Evolutionary conservation across 2,113 vertebrate species (phyloP).

Genomic region (Phodopus roborovskii): DNA sequence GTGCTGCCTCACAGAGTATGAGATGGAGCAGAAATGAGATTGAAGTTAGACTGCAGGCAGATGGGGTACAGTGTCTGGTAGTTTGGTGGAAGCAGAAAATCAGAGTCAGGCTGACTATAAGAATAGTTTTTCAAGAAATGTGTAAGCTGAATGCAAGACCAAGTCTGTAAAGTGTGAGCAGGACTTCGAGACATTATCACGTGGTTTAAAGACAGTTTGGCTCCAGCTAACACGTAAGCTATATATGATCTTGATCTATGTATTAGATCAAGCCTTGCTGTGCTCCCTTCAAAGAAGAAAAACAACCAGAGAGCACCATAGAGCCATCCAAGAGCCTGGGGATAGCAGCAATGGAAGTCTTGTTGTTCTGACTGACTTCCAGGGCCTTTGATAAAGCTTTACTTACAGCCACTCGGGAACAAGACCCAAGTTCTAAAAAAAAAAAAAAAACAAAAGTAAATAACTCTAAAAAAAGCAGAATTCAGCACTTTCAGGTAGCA

Average conservation of each 20-base stretch:
- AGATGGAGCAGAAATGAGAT: background rate
- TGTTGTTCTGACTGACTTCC: background rate
- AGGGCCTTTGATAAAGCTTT: background rate
- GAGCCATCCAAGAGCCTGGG: background rate
- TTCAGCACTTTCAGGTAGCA: background rate
- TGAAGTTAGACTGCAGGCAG: too few species aligned
- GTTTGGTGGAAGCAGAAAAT: background rate
- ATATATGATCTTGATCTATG: background rate
- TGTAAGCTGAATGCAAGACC: background rate
- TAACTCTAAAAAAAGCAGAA: conserved; percentile 20
- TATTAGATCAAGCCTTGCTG: background rate
- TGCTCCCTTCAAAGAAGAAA: background rate
- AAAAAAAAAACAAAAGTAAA: conserved; percentile 5
- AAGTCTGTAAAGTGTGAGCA: background rate
- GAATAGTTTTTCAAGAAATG: background rate
- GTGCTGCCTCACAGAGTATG: background rate
- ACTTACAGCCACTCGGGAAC: background rate
- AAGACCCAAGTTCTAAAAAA: conserved; percentile 8
- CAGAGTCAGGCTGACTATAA: background rate
- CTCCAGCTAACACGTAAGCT: background rate
- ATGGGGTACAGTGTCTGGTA: background rate
- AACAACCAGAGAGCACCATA: background rate
- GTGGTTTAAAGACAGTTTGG: background rate
- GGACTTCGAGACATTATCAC: background rate
- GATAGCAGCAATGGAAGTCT: background rate